Conservation (phyloP, 2,888 invertebrate genomes). For the Scaptodrosophila latifasciaeformis region DNA sequence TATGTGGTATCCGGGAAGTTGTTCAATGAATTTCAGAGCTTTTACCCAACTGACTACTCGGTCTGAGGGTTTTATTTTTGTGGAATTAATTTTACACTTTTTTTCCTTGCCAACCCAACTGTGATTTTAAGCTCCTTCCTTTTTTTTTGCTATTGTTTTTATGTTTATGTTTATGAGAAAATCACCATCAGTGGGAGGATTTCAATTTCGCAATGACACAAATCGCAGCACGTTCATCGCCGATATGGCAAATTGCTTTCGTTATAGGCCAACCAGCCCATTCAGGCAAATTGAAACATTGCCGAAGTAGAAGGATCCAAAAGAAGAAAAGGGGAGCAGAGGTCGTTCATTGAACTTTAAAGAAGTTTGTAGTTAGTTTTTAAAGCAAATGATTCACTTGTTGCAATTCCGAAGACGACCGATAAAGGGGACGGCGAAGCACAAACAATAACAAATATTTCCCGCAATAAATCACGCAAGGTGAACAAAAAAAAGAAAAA, state of each 20-base stretch:
- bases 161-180: conserved; percentile 53
- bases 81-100: conserved; percentile 57
- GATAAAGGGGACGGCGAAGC: conserved; percentile 9
- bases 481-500: conserved; percentile 10
- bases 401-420: conserved; percentile 38
- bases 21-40: conserved; percentile 47
- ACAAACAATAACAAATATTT: conserved; percentile 38
- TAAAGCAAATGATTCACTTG: conserved; percentile 55
- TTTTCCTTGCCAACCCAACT: conserved; percentile 7
- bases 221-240: conserved; percentile 68
- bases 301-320: not conserved
- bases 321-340: not conserved
- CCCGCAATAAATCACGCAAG: conserved; percentile 56
- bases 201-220: conserved; percentile 47
- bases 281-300: conserved; percentile 28
- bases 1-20: conserved; percentile 26
- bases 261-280: not conserved
- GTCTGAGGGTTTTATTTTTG: not conserved
- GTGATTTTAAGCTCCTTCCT: conserved; percentile 3
- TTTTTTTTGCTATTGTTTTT: conserved; percentile 56
- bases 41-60: conserved; percentile 25
- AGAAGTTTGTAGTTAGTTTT: conserved; percentile 10
- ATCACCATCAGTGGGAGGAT: conserved; percentile 33
- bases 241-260: conserved; percentile 55
- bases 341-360: conserved; percentile 38